These are phyloP conservation scores for Alligator mississippiensis DNA, from an alignment of 2,113 vertebrate species.

Conservation along the genomic window DNA sequence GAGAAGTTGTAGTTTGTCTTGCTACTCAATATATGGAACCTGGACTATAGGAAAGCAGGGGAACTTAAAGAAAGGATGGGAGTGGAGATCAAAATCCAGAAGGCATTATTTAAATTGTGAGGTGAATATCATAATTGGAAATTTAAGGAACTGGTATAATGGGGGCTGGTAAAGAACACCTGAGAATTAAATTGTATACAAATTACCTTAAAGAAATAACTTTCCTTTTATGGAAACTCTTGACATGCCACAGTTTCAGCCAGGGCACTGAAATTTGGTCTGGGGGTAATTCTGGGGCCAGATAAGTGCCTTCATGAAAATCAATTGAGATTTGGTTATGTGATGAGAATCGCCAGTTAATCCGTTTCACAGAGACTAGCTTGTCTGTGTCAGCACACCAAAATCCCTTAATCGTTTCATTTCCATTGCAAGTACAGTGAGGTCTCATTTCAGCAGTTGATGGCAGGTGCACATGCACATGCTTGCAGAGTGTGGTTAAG, in stretches of 20 bases:
- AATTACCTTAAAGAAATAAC: too few species aligned
- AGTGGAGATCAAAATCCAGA: not conserved
- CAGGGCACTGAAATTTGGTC: not conserved
- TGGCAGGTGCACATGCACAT: not conserved
- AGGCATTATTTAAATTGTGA: not conserved
- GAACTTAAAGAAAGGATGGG: not conserved
- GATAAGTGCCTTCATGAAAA: not conserved
- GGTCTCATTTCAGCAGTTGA: not conserved
- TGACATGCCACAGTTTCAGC: not conserved
- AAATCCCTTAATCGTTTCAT: not conserved
- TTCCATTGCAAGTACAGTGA: not conserved
- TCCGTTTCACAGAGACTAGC: not conserved
- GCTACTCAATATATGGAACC: rapidly evolving
- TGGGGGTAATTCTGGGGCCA: not conserved
- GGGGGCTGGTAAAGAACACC: not conserved
- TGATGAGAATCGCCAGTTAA: not conserved
- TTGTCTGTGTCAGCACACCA: not conserved
- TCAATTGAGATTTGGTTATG: not conserved
- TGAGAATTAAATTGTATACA: not conserved
- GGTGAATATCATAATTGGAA: not conserved
- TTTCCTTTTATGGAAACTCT: too few species aligned
- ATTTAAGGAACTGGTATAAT: not conserved
- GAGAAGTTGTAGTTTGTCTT: not conserved
- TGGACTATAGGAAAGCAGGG: not conserved
- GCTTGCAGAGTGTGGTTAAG: not conserved